Evolutionary conservation across 1,140 invertebrate species (phyloP), one percentile per base, ranked within the genome.

Genomic region (Drosophila burlai): DNA sequence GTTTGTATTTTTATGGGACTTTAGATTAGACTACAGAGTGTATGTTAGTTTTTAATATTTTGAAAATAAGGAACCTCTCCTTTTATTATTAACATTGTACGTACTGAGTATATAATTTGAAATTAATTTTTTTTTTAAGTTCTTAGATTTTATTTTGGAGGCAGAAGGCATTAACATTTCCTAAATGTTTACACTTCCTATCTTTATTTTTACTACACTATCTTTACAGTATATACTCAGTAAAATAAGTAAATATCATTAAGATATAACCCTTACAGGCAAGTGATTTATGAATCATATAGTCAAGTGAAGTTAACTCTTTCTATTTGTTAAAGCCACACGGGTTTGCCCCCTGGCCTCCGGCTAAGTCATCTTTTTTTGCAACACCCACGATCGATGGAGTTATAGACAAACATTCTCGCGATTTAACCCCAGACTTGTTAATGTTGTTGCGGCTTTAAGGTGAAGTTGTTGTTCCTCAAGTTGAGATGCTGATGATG

Each of bases 401-500:
- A 24, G 36, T 11, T 45, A 18, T 40, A 52, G 38, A 73, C 54
- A 52, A 61, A 73, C 67, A 73, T 45, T 73, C 67, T 59, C 54
- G 38, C 38, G 36, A 72, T 42, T 73, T 72, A 73, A 61, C 31
- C 69, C 67, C 67, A 24, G 67, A 73, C 67, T 72, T 49, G 66
- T 42, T 40, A 31, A 52, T 40, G 69, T 59, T 38, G 63, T 21
- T 50, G 49, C 21, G 13, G 49, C 31, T 62, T 62, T 31, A 15
- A 50, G 46, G 21, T 55, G 46, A 31, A 62, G 46, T 38, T n/a
- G 45, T 15, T 26, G 57, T 54, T 59, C 29, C 40, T 31, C 16
- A 29, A 61, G 42, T 66, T 69, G 65, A 69, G 74, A 54, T 59
- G 78, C 76, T 84, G 84, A 76, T 89, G 84, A 76, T 89, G 84